Evolutionary conservation across 2,888 invertebrate genomes (phyloP).

Genomic region (Hypsopygia costalis): DNA sequence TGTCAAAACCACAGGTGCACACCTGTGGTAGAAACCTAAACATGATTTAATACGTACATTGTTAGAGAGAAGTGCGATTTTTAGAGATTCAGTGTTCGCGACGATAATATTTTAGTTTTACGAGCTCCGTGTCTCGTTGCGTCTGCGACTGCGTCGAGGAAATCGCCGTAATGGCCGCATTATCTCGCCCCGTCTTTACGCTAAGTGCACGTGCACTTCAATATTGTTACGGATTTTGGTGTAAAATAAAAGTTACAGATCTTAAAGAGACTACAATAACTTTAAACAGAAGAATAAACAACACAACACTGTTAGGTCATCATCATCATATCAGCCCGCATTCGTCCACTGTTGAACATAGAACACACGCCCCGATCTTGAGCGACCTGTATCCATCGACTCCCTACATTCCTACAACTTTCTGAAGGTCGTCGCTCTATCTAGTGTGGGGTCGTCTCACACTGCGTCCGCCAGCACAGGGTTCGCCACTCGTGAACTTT

Average conservation of each 20-base stretch:
- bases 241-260: neutral
- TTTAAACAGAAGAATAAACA: too few species aligned
- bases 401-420: too few species aligned
- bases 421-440: too few species aligned
- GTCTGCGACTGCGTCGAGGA: slow-evolving; percentile 62
- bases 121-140: slow-evolving; percentile 65
- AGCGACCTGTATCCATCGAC: too few species aligned
- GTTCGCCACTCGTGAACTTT: too few species aligned
- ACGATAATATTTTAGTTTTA: slow-evolving; percentile 76
- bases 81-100: slow-evolving; percentile 71
- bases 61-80: slow-evolving; percentile 48
- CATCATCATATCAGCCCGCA: too few species aligned
- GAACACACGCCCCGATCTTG: too few species aligned
- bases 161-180: slow-evolving; percentile 64
- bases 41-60: slow-evolving; percentile 45
- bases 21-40: slow-evolving; percentile 3
- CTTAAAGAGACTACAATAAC: too few species aligned
- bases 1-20: neutral
- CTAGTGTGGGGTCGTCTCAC: too few species aligned
- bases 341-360: too few species aligned
- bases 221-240: slow-evolving; percentile 1
- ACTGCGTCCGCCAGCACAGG: too few species aligned
- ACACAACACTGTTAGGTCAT: too few species aligned
- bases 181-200: slow-evolving; percentile 54
- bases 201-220: slow-evolving; percentile 35